These are phyloP conservation scores for Centrocercus urophasianus DNA, from an alignment of 2,113 vertebrate genomes.

Conservation along the genomic window DNA sequence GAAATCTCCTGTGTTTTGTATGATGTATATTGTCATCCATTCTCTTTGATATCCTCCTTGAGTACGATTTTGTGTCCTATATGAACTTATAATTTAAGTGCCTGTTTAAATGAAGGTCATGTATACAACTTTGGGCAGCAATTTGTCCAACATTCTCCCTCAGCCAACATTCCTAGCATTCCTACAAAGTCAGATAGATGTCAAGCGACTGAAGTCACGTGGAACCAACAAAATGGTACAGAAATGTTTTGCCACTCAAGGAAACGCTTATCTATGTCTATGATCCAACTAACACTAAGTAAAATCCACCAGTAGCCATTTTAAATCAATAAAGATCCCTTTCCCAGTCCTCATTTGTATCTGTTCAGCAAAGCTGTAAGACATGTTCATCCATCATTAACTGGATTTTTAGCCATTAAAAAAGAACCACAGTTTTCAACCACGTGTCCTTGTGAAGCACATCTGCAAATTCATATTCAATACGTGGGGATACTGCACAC, in stretches of 20 bases:
- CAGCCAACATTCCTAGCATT: neutral
- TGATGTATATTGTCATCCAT: rapidly evolving
- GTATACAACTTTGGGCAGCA: neutral
- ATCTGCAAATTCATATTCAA: rapidly evolving
- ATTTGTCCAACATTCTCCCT: neutral
- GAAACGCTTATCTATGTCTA: neutral
- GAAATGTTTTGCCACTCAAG: neutral
- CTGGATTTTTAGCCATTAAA: neutral
- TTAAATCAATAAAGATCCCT: neutral
- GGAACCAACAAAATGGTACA: neutral
- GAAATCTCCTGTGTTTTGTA: neutral
- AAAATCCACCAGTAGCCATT: neutral
- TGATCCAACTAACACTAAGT: neutral
- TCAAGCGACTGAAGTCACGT: neutral
- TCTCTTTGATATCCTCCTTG: neutral
- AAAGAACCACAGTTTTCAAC: neutral
- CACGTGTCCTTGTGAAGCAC: neutral
- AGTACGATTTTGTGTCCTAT: neutral
- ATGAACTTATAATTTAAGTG: neutral
- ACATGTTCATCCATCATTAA: neutral
- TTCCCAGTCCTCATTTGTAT: neutral
- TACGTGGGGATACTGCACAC: rapidly evolving
- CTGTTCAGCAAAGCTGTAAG: too few species aligned
- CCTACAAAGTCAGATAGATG: neutral
- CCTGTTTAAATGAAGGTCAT: neutral